These are phyloP conservation scores for Hipparchia sbordonii DNA, from an alignment of 2,888 invertebrate genomes.

Conservation along the genomic window DNA sequence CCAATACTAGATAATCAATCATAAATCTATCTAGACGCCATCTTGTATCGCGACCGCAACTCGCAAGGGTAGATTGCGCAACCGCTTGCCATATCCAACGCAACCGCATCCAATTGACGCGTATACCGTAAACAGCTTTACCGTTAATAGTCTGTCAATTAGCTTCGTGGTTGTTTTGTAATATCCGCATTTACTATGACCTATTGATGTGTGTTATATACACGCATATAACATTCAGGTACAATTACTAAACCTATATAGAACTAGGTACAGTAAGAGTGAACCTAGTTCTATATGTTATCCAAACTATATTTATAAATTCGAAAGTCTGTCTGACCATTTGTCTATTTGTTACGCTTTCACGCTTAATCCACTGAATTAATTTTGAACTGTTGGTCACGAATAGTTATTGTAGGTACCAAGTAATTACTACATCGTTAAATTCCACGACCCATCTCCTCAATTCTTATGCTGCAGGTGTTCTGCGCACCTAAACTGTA, in stretches of 20 bases:
- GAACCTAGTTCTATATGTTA: too few relatives aligned
- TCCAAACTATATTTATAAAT: too few relatives aligned
- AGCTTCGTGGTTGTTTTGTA: constrained; percentile 37
- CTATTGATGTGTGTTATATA: background rate
- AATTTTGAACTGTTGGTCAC: too few relatives aligned
- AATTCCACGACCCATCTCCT: too few relatives aligned
- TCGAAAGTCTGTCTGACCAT: too few relatives aligned
- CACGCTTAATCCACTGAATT: too few relatives aligned
- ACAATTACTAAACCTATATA: background rate
- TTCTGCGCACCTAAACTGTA: too few relatives aligned
- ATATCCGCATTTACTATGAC: constrained; percentile 27
- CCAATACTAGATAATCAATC: constrained; percentile 15
- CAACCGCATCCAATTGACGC: constrained; percentile 45
- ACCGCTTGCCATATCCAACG: constrained; percentile 41
- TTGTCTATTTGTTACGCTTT: too few relatives aligned
- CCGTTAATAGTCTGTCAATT: constrained; percentile 39
- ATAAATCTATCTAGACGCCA: constrained; percentile 29
- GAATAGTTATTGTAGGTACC: too few relatives aligned
- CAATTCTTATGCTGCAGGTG: too few relatives aligned
- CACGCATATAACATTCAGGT: background rate
- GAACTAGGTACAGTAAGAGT: too few relatives aligned
- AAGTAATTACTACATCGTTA: too few relatives aligned
- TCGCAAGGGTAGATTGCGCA: constrained; percentile 39
- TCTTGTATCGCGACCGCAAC: constrained; percentile 38
- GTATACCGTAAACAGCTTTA: constrained; percentile 45